Conservation (phyloP, 2,797 vertebrate genomes). For the Ara ararauna region DNA sequence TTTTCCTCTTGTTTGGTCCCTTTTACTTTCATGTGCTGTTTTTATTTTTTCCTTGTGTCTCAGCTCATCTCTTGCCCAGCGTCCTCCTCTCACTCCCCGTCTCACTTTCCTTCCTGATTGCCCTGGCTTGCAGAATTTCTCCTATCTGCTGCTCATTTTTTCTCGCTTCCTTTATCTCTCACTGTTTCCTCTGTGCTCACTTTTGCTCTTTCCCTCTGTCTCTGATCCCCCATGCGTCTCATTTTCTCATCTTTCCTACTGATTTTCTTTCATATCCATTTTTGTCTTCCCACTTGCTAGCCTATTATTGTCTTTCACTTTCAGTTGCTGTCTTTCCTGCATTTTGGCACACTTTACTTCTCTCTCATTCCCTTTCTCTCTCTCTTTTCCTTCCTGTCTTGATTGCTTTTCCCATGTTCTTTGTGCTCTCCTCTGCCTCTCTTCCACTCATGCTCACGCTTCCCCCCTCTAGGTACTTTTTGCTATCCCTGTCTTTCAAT, state of each 20-base stretch:
- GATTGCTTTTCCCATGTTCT: neutral
- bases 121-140: neutral
- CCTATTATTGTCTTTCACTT: neutral
- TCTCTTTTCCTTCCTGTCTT: neutral
- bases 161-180: neutral
- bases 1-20: neutral
- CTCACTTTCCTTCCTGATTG: neutral
- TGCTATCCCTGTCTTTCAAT: neutral
- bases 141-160: neutral
- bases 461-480: neutral
- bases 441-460: neutral
- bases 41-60: neutral
- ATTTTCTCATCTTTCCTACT: neutral
- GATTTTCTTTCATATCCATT: neutral
- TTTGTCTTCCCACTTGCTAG: neutral
- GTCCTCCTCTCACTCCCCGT: neutral
- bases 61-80: neutral
- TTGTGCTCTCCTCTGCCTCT: neutral
- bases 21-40: neutral
- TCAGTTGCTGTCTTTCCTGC: neutral
- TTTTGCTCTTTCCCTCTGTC: neutral
- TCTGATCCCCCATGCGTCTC: neutral
- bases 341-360: neutral
- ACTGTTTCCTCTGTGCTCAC: neutral
- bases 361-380: neutral